Evolutionary conservation across 1,140 invertebrate genomes (phyloP).

Genomic region (Cyphomyrmex costatus): DNA sequence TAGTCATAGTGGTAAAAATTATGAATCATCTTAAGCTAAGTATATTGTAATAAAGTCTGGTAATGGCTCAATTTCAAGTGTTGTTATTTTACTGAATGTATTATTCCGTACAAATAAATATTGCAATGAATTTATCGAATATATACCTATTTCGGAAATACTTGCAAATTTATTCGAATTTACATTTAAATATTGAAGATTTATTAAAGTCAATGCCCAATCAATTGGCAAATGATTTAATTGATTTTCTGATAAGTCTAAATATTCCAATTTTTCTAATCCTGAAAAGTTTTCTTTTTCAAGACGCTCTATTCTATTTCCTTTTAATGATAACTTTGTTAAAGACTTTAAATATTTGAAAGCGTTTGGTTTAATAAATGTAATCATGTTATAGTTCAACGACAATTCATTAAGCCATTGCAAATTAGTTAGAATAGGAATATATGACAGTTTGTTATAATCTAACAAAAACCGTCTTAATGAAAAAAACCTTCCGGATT

Average conservation of each 20-base stretch:
- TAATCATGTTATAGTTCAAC: constrained; percentile 55
- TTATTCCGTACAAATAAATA: constrained; percentile 58
- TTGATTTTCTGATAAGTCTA: constrained; percentile 61
- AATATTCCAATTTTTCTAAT: constrained; percentile 4
- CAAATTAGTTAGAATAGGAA: neutral
- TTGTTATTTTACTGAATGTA: neutral
- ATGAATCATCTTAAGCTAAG: constrained; percentile 18
- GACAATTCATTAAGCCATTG: neutral
- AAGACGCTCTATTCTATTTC: constrained; percentile 41
- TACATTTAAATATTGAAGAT: constrained; percentile 48
- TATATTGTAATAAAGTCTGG: constrained; percentile 17
- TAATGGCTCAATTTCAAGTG: neutral
- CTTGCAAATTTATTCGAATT: constrained; percentile 24
- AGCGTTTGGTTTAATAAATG: neutral
- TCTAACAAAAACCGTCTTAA: constrained; percentile 46
- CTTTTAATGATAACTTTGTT: constrained; percentile 35
- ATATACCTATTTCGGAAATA: neutral
- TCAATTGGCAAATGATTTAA: neutral
- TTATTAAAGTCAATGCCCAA: neutral
- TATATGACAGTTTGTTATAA: constrained; percentile 5
- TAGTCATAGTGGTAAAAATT: neutral
- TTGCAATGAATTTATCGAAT: neutral
- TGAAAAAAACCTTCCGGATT: neutral
- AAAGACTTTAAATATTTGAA: neutral
- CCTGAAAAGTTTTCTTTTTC: neutral